Percentiles rank a stretch among this genome's conserved stretches.
These are phyloP conservation scores for Hydrolagus affinis DNA, from an alignment of 2,113 vertebrate genomes.

Conservation along the genomic window DNA sequence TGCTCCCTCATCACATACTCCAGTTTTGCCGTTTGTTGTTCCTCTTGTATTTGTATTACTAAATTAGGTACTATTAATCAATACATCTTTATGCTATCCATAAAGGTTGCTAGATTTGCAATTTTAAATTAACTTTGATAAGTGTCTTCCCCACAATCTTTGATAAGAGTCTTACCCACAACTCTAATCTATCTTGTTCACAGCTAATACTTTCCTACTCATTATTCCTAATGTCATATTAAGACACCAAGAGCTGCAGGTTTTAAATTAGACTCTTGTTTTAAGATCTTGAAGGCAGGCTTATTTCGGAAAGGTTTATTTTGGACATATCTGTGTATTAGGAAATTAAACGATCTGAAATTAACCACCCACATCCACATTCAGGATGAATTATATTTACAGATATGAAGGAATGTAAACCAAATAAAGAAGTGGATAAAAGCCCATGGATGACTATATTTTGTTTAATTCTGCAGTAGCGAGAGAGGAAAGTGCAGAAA, in stretches of 20 bases:
- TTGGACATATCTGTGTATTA: neutral
- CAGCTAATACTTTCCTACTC: neutral
- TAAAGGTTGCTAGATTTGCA: neutral
- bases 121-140: slow-evolving; percentile 15
- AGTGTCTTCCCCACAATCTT: neutral
- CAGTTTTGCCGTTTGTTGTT: neutral
- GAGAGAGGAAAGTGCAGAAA: neutral
- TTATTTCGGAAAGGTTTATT: neutral
- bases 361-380: neutral
- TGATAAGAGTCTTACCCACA: neutral
- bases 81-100: neutral
- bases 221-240: neutral
- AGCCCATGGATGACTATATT: neutral
- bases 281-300: neutral
- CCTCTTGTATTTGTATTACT: neutral
- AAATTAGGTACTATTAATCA: neutral
- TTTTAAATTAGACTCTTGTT: neutral
- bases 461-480: neutral
- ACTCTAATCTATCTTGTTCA: neutral
- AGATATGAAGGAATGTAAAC: neutral
- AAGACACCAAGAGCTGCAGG: neutral
- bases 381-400: neutral
- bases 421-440: slow-evolving; percentile 18
- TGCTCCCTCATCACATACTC: neutral
- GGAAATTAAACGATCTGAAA: neutral